Evolutionary conservation across 2,888 invertebrate genomes (phyloP).

Genomic region (Hypomecis punctinalis): DNA sequence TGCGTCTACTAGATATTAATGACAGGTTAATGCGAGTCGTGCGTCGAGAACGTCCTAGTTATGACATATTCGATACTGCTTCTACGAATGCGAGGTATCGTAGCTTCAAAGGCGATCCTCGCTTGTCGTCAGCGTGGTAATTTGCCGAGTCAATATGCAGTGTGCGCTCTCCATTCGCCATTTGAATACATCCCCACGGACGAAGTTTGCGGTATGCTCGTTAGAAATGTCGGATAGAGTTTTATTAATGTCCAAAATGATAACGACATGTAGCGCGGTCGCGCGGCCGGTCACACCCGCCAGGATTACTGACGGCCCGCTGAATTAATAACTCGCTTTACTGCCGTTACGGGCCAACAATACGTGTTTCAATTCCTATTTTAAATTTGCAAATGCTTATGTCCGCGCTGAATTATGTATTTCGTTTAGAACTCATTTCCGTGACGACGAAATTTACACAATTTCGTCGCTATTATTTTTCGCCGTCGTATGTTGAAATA

Average conservation of each 20-base stretch:
- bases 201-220: conserved; percentile 64
- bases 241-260: conserved; percentile 77
- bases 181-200: conserved; percentile 68
- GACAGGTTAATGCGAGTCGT: conserved; percentile 6
- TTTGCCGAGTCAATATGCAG: conserved; percentile 66
- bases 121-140: conserved; percentile 50
- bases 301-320: conserved; percentile 67
- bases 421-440: conserved; percentile 47
- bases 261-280: conserved; percentile 69
- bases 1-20: conserved; percentile 4
- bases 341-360: conserved; percentile 55
- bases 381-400: conserved; percentile 62
- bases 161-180: conserved; percentile 52
- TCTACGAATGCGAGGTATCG: neutral
- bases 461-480: conserved; percentile 32
- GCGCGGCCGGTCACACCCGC: conserved; percentile 47
- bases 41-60: conserved; percentile 10
- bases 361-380: conserved; percentile 64
- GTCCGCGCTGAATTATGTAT: conserved; percentile 53
- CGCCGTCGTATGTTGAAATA: conserved; percentile 26
- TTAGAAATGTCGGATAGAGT: conserved; percentile 66
- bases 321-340: conserved; percentile 71
- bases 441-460: conserved; percentile 37
- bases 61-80: neutral
- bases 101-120: conserved; percentile 11